phyloP scores from a whole-genome alignment of 2,888 invertebrate genomes.

The Epirrhoe alternata region DNA sequence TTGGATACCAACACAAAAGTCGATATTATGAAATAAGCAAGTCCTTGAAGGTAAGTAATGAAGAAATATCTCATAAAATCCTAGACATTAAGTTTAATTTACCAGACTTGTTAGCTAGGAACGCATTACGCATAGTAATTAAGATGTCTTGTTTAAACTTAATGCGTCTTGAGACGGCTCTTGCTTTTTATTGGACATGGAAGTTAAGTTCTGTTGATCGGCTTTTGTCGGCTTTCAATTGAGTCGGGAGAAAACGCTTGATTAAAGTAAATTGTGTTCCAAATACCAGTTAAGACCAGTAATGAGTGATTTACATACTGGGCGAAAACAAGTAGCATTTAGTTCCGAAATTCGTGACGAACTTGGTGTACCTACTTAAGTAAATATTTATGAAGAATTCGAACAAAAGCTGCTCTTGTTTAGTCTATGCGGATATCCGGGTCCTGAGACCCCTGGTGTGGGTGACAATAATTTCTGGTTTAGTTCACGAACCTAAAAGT shows the following conservation, averaged over 20 bases:
- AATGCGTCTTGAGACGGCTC: constrained; percentile 12
- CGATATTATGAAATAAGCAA: not conserved
- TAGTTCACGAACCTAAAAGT: constrained; percentile 58
- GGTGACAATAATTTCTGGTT: constrained; percentile 54
- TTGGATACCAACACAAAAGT: not conserved
- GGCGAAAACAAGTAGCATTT: constrained; percentile 13
- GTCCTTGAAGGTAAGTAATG: not conserved
- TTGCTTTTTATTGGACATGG: constrained; percentile 19
- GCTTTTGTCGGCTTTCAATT: constrained; percentile 6
- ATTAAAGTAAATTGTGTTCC: constrained; percentile 20
- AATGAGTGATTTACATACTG: constrained; percentile 31
- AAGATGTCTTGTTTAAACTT: constrained; percentile 3
- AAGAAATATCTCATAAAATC: constrained; percentile 11
- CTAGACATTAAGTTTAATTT: not conserved
- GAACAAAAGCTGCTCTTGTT: constrained; percentile 13
- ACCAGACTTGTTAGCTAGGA: not conserved
- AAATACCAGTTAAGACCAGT: constrained; percentile 27
- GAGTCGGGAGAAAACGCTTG: constrained; percentile 20
- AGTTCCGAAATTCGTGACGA: constrained; percentile 7
- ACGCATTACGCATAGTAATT: not conserved
- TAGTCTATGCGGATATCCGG: constrained; percentile 16
- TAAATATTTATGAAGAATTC: constrained; percentile 9
- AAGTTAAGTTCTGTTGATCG: constrained; percentile 20
- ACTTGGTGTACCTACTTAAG: constrained; percentile 3
- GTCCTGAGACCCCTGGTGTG: constrained; percentile 33